Base-by-base conservation (phyloP, 2,797 vertebrate genomes). In the Sebastes taczanowskii region DNA sequence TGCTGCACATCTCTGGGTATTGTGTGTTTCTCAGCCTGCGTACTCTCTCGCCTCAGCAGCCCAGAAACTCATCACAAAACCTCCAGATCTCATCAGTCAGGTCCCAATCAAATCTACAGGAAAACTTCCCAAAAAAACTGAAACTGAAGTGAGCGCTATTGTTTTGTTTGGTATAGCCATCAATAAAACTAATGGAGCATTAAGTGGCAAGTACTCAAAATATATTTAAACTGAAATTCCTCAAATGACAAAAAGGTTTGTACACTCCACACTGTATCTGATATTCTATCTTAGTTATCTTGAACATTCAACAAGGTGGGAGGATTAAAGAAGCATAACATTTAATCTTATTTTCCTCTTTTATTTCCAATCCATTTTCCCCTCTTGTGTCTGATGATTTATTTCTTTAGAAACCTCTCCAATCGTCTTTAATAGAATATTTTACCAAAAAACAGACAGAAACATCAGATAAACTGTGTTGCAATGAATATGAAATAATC, bases 1-100 rank as follows among this genome's bases (percentile, higher is more conserved):
- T 71, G 65, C 42, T 80, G 79, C 62, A 78, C 4, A 80, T 66
- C 56, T 74, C 58, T 74, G 30, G 4, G n/a, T 73, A 7, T 63
- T 65, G 30, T 59, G 38, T 16, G 11, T 59, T 80, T 86, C 77
- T 74, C 60, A 29, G 14, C 56, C 49, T 29, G 59, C 46, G 11
- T 18, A 70, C 34, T 27, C 61, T 55, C 29, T 70, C 25, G 11
- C 29, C 62, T 77, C n/a, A 2, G 55, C 29, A 53, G 46, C 42
- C n/a, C 13, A 77, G 23, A 80, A 72, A 78, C 25, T 25, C 77
- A 13, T 68, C 20, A 71, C 10, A 61, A 71, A 65, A 61, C 42
- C 52, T 76, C 20, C 63, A 62, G 7, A 34, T 75, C 35, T 64
- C 16, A 13, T 56, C 64, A 81, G 23, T 72, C 11, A 65, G 35